phyloP scores from a whole-genome alignment of 1,140 invertebrate genomes.

The Teleogryllus occipitalis region DNA sequence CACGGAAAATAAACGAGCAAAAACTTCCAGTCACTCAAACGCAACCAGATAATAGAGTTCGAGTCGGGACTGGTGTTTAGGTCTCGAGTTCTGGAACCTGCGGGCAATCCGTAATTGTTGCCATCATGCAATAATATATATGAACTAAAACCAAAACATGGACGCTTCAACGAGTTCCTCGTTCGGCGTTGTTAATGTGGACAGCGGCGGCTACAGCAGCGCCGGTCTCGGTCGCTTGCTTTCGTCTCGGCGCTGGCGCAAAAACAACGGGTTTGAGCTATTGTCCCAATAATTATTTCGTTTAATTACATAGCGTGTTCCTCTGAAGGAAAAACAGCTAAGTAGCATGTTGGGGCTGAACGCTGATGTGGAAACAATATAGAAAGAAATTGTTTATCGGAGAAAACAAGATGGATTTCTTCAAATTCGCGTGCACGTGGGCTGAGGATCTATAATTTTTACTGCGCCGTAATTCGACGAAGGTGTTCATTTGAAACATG shows the following conservation, averaged over 20 bases:
- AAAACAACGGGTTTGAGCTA: background rate
- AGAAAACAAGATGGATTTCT: slow-evolving; percentile 1
- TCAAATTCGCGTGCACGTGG: background rate
- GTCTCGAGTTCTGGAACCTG: background rate
- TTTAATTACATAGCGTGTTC: background rate
- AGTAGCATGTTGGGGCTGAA: background rate
- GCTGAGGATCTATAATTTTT: background rate
- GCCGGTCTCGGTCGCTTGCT: background rate
- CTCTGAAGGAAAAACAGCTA: background rate
- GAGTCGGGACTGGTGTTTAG: background rate
- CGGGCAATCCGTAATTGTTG: background rate
- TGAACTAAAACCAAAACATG: background rate
- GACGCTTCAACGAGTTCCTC: background rate
- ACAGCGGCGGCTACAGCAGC: background rate
- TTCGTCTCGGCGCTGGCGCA: background rate
- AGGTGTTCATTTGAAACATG: background rate
- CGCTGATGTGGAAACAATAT: background rate
- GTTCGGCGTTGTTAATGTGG: background rate
- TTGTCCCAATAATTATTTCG: background rate
- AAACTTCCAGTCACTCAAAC: background rate
- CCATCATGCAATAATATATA: slow-evolving; percentile 5
- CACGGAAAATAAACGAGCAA: background rate
- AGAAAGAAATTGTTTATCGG: background rate
- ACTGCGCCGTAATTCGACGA: background rate
- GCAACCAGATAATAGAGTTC: slow-evolving; percentile 1